These are phyloP conservation scores for Platysternon megacephalum DNA, from an alignment of 2,113 vertebrate species.

Conservation along the genomic window DNA sequence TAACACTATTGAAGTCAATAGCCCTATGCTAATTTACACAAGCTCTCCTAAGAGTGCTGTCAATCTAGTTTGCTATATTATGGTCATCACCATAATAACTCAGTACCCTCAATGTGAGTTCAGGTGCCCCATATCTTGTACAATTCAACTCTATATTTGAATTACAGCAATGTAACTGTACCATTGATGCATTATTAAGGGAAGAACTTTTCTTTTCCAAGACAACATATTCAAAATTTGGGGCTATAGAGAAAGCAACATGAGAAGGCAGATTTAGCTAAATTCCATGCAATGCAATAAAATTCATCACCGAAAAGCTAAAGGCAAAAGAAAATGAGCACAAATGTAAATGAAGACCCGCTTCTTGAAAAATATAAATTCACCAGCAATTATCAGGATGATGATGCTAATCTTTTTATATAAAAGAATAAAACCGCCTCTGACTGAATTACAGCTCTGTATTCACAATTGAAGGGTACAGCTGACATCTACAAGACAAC, in stretches of 20 bases:
- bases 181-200: neutral
- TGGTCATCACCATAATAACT: neutral
- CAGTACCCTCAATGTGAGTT: neutral
- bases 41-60: neutral
- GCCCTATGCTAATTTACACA: neutral
- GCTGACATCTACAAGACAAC: conserved; percentile 65
- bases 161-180: neutral
- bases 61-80: neutral
- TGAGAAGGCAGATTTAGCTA: neutral
- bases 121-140: neutral
- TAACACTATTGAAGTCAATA: neutral
- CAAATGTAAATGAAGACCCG: conserved; percentile 64
- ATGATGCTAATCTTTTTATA: conserved; percentile 75
- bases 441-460: conserved; percentile 74
- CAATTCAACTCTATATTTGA: neutral
- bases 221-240: conserved; percentile 44
- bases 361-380: conserved; percentile 71
- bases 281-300: neutral
- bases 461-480: conserved; percentile 61
- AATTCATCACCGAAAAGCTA: neutral
- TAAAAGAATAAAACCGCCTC: conserved; percentile 73
- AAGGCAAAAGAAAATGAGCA: conserved; percentile 52
- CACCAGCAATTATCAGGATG: conserved; percentile 73
- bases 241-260: neutral
- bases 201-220: conserved; percentile 56